These are phyloP conservation scores for Oriolus oriolus DNA, from an alignment of 2,113 vertebrate genomes.

Conservation along the genomic window DNA sequence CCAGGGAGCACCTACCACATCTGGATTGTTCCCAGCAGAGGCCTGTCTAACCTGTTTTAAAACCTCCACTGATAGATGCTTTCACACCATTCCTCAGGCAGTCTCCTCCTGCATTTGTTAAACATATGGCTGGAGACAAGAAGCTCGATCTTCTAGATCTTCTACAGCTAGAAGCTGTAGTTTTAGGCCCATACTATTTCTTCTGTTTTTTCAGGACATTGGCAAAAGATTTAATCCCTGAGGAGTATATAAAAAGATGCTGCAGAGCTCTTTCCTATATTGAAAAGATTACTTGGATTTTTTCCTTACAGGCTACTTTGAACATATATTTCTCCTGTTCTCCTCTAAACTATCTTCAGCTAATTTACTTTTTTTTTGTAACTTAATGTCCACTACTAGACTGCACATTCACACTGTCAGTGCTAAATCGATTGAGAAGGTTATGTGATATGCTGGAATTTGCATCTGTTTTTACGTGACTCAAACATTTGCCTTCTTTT, in stretches of 20 bases:
- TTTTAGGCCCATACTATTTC: not conserved
- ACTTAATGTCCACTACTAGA: not conserved
- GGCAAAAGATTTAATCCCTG: not conserved
- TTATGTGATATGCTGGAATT: not conserved
- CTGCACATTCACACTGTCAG: not conserved
- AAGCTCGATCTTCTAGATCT: not conserved
- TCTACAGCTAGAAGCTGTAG: not conserved
- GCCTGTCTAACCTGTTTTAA: not conserved
- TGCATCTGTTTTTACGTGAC: not conserved
- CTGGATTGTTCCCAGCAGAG: not conserved
- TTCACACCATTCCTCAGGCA: not conserved
- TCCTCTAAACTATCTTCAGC: not conserved
- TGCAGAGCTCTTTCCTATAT: not conserved
- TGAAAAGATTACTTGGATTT: not conserved
- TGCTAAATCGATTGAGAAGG: not conserved
- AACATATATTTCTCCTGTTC: not conserved
- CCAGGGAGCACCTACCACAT: not conserved
- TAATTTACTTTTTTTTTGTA: not conserved
- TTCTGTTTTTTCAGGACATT: not conserved
- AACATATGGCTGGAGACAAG: not conserved
- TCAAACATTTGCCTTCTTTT: not conserved
- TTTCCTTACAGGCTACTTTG: not conserved
- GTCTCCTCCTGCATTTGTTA: not conserved
- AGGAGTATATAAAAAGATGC: not conserved
- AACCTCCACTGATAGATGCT: accelerated